A percentile compares a stretch with the other conserved stretches of the same genome.
phyloP scores from a whole-genome alignment of 2,113 vertebrate species.

The Prolemur simus region DNA sequence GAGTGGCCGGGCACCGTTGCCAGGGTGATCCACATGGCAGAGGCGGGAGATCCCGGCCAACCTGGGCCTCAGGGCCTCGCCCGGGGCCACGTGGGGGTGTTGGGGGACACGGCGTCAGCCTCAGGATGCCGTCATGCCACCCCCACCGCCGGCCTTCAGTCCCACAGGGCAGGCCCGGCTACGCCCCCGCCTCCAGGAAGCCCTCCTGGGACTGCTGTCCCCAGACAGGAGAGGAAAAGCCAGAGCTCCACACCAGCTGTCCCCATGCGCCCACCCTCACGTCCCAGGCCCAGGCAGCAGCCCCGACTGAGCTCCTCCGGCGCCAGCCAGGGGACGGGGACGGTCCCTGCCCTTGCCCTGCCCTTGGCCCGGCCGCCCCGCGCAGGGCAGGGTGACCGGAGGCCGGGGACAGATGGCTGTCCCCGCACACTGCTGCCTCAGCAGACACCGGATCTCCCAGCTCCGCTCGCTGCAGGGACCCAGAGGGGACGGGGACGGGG shows the following conservation, averaged over 20 bases:
- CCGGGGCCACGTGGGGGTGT: not conserved
- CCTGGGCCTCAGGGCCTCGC: no score
- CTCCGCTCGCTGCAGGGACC: no score
- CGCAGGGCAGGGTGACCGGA: not conserved
- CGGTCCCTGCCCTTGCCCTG: not conserved
- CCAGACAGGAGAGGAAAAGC: not conserved
- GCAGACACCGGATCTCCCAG: conserved; percentile 60
- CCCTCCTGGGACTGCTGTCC: no score
- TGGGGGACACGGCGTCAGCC: no score
- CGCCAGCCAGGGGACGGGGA: no score
- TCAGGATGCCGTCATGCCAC: no score
- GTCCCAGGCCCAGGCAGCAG: fast-evolving
- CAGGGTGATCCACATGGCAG: not conserved
- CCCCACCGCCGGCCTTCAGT: no score
- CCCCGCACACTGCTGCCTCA: conserved; percentile 42
- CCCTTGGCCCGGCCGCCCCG: conserved; percentile 51
- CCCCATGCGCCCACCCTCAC: not conserved
- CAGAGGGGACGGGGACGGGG: not conserved
- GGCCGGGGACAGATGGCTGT: not conserved
- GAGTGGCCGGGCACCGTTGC: not conserved
- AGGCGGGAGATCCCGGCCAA: not conserved
- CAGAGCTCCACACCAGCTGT: fast-evolving
- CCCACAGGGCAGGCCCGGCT: not conserved
- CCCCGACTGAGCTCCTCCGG: not conserved
- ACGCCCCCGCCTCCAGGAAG: not conserved